Evolutionary conservation across 2,888 invertebrate genomes (phyloP).

Genomic region (Spilarctia lutea): DNA sequence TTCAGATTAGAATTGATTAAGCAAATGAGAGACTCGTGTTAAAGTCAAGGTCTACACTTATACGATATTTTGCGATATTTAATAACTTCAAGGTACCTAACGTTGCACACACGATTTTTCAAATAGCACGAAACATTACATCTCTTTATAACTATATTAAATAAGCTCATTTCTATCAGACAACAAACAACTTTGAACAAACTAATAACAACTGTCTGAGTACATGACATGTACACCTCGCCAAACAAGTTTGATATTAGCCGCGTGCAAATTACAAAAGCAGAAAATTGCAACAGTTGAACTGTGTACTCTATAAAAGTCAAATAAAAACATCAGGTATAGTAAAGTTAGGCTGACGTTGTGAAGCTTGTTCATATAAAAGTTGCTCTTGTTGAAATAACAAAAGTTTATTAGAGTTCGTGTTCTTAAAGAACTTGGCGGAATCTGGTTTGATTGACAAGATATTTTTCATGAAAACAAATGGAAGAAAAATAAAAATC

Average conservation of each 20-base stretch:
- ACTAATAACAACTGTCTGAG: slow-evolving; percentile 4
- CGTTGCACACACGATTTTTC: no score
- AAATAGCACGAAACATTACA: background rate
- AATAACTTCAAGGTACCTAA: no score
- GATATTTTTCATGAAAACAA: background rate
- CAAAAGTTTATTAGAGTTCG: background rate
- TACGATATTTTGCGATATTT: no score
- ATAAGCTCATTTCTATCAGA: background rate
- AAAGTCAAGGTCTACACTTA: background rate
- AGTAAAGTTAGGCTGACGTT: slow-evolving; percentile 1
- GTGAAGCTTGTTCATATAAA: slow-evolving; percentile 2
- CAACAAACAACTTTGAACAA: slow-evolving; percentile 7
- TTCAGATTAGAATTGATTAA: background rate
- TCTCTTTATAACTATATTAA: background rate
- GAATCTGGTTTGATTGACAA: background rate
- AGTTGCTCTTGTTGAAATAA: background rate
- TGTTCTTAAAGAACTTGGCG: background rate
- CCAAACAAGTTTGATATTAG: slow-evolving; percentile 31
- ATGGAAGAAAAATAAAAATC: background rate
- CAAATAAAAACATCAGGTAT: slow-evolving; percentile 48
- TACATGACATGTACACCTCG: background rate
- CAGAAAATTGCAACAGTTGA: slow-evolving; percentile 51
- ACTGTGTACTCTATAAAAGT: slow-evolving; percentile 38
- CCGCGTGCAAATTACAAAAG: slow-evolving; percentile 50
- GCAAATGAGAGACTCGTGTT: no score